Evolutionary conservation across 2,888 invertebrate genomes (phyloP).

Genomic region (Stenchaetothrips biformis): DNA sequence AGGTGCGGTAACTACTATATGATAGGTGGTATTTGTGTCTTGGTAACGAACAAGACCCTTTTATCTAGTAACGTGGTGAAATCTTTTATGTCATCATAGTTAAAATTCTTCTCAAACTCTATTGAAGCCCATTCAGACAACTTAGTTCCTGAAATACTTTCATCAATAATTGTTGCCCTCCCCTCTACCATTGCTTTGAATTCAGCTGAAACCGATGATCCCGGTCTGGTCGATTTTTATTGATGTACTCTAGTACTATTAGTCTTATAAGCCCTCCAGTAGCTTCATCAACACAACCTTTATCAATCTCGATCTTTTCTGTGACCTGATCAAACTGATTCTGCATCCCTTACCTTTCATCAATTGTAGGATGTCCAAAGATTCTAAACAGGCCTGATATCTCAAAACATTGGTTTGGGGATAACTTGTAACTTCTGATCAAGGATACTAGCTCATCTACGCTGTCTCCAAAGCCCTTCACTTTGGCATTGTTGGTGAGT

Average conservation of each 20-base stretch:
- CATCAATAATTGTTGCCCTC: not conserved
- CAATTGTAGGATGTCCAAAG: not conserved
- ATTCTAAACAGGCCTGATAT: not conserved
- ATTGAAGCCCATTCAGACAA: not conserved
- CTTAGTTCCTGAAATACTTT: not conserved
- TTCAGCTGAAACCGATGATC: fast-evolving
- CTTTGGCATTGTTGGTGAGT: not conserved
- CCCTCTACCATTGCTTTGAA: not conserved
- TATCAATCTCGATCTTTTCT: no score
- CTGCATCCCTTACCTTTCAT: not conserved
- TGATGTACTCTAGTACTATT: not conserved
- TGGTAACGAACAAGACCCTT: not conserved
- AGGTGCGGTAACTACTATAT: not conserved
- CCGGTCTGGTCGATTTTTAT: no score
- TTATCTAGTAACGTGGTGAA: not conserved
- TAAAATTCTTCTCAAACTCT: not conserved
- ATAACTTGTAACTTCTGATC: not conserved
- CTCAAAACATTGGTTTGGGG: not conserved
- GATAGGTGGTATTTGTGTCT: not conserved
- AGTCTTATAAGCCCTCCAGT: not conserved
- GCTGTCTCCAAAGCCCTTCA: not conserved
- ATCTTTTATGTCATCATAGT: not conserved
- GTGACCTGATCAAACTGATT: not conserved
- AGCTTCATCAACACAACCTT: not conserved
- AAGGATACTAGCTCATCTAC: not conserved